A percentile compares a stretch with the other conserved stretches of the same genome.
These are phyloP conservation scores for Agrotis exclamationis DNA, from an alignment of 2,888 invertebrate genomes.

Conservation along the genomic window DNA sequence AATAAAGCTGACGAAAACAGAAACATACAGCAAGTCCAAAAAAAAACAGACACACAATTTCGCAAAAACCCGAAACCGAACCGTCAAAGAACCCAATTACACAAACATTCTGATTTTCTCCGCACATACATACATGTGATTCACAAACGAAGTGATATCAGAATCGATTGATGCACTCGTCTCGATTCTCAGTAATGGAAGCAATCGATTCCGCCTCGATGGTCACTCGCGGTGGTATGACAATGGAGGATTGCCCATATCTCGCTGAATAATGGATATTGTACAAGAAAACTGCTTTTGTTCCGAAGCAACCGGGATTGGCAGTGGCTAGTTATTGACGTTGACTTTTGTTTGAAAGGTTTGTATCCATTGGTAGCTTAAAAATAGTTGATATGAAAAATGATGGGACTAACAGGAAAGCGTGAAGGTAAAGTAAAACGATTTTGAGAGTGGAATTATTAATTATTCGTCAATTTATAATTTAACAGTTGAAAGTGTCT, in stretches of 20 bases:
- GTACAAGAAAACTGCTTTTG: conserved; percentile 56
- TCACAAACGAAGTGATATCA: conserved; percentile 41
- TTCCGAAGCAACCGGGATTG: conserved; percentile 25
- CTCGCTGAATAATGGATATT: conserved; percentile 55
- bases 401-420: not conserved
- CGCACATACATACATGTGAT: conserved; percentile 7
- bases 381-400: not conserved
- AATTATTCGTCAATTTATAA: too few relatives aligned
- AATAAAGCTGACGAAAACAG: not conserved
- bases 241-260: conserved; percentile 47
- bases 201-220: conserved; percentile 54
- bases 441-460: not conserved
- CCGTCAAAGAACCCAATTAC: conserved; percentile 20
- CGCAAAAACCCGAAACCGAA: not conserved
- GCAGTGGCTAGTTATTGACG: conserved; percentile 32
- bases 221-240: conserved; percentile 44
- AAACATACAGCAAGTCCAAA: not conserved
- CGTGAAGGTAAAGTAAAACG: not conserved
- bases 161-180: conserved; percentile 49
- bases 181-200: conserved; percentile 56
- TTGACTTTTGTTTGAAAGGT: conserved; percentile 24
- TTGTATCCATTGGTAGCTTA: not conserved
- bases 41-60: not conserved
- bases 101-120: conserved; percentile 8
- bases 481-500: too few relatives aligned